Conservation (phyloP, 2,113 vertebrate species). For the Psilopogon haemacephalus region DNA sequence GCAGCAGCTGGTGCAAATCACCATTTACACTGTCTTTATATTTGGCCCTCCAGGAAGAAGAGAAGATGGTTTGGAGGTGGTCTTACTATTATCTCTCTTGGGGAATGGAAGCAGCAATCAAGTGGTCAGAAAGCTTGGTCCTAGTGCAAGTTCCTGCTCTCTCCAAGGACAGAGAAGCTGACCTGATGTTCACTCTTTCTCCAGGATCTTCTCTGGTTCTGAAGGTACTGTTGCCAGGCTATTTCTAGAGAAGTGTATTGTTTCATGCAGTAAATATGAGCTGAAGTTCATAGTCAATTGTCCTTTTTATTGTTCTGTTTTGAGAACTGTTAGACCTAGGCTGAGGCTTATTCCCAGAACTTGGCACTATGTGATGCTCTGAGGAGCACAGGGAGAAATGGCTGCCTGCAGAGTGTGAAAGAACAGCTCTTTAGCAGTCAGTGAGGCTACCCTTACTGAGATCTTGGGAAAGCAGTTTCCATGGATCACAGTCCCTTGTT, state of each 20-base stretch:
- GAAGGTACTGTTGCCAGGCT: background rate
- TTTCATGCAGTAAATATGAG: background rate
- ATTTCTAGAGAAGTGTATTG: background rate
- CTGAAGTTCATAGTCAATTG: background rate
- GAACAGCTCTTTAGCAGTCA: background rate
- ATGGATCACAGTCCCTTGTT: background rate
- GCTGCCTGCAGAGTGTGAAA: background rate
- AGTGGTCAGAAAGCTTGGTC: fast-evolving
- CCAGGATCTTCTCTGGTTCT: background rate
- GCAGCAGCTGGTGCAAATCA: background rate
- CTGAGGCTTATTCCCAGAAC: background rate
- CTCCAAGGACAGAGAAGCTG: background rate
- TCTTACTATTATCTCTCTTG: fast-evolving
- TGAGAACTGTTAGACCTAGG: background rate
- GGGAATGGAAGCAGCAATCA: background rate
- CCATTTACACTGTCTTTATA: background rate
- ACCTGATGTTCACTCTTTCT: background rate
- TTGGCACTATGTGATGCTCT: background rate
- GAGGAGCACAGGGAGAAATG: background rate
- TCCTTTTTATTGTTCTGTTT: background rate
- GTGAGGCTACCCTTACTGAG: background rate
- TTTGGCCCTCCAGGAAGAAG: background rate
- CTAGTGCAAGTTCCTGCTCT: background rate
- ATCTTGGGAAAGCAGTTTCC: background rate
- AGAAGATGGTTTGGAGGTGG: background rate